Conservation (phyloP, 2,888 invertebrate species). For the Pristionchus fissidentatus region DNA sequence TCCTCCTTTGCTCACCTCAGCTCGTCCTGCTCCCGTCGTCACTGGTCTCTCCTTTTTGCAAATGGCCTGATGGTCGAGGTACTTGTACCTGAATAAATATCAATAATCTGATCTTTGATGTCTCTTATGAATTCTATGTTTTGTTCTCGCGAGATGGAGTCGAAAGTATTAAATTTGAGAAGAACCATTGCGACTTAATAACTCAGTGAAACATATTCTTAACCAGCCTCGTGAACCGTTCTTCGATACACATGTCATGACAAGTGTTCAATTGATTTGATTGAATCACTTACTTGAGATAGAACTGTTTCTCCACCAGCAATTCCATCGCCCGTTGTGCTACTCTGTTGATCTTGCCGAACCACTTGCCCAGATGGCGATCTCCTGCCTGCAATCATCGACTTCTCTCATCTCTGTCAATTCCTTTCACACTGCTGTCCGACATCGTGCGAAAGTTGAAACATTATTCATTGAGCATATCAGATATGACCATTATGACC, state of each 20-base stretch:
- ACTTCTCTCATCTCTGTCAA: background rate
- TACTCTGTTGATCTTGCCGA: constrained; percentile 71
- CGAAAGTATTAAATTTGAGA: too few species aligned
- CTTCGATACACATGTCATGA: too few species aligned
- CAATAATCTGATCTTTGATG: background rate
- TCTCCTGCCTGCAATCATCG: constrained; percentile 44
- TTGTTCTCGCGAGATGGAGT: too few species aligned
- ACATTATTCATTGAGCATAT: background rate
- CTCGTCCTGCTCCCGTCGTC: constrained; percentile 52
- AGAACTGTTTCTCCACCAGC: constrained; percentile 69
- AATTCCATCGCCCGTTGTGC: constrained; percentile 72
- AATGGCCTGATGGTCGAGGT: constrained; percentile 70
- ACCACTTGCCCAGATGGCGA: constrained; percentile 66
- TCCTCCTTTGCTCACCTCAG: constrained; percentile 49
- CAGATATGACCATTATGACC: background rate
- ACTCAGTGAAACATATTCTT: background rate
- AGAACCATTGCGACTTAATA: too few species aligned
- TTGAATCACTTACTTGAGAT: constrained; percentile 60
- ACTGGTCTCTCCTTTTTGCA: constrained; percentile 61
- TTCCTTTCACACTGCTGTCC: constrained; percentile 25
- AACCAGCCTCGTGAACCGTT: background rate
- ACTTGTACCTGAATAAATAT: constrained; percentile 59
- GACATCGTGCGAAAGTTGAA: background rate
- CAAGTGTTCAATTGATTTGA: background rate
- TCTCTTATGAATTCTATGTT: background rate